These are phyloP conservation scores for Pseudomyrmex flavicornis DNA, from an alignment of 1,140 invertebrate species.

Conservation along the genomic window DNA sequence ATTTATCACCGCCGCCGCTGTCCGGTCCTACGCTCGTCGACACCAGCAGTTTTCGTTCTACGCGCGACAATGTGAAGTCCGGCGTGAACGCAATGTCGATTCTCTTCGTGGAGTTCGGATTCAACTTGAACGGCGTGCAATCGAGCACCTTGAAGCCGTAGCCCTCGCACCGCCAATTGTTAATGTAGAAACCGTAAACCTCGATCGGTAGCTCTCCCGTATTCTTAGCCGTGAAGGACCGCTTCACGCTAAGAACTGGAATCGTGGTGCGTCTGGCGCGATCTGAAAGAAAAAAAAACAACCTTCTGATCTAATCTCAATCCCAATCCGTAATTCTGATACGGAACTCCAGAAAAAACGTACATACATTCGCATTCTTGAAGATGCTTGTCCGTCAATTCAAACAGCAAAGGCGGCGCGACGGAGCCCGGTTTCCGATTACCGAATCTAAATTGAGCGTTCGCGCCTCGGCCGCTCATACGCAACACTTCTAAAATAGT, in stretches of 20 bases:
- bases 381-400: constrained; percentile 93
- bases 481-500: constrained; percentile 95
- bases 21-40: constrained; percentile 86
- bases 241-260: constrained; percentile 92
- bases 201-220: constrained; percentile 93
- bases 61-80: constrained; percentile 95
- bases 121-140: constrained; percentile 92
- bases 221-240: constrained; percentile 95
- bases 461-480: constrained; percentile 92
- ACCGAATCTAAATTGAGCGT: constrained; percentile 95
- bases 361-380: constrained; percentile 91
- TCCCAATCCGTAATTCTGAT: background rate
- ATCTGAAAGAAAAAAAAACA: constrained; percentile 79
- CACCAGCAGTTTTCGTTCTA: constrained; percentile 88
- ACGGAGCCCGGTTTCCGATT: constrained; percentile 92
- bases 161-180: constrained; percentile 91
- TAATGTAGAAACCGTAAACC: constrained; percentile 91
- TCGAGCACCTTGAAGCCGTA: constrained; percentile 95
- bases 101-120: constrained; percentile 93
- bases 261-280: constrained; percentile 85
- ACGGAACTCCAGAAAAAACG: constrained; percentile 55
- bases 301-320: background rate
- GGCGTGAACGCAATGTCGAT: constrained; percentile 97
- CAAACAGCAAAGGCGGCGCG: constrained; percentile 90
- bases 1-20: constrained; percentile 38